These are phyloP conservation scores for Lemur catta DNA, from an alignment of 2,797 vertebrate genomes.

Conservation along the genomic window DNA sequence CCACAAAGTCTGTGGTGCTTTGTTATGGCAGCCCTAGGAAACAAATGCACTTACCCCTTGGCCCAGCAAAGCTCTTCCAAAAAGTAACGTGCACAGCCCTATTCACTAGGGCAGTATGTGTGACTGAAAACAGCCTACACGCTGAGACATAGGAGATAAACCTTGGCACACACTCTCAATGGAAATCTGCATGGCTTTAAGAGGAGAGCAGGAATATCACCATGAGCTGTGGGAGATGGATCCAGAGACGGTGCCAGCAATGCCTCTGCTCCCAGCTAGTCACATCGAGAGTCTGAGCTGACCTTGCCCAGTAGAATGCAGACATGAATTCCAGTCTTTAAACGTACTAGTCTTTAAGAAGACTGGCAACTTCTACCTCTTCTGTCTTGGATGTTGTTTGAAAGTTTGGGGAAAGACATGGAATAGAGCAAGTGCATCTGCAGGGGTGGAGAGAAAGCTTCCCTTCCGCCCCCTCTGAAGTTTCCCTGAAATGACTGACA, in stretches of 20 bases:
- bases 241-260: rapidly evolving
- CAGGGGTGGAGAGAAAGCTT: neutral
- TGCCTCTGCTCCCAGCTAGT: neutral
- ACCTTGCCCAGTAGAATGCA: neutral
- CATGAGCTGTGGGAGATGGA: rapidly evolving
- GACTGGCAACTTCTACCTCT: neutral
- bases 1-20: neutral
- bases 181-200: neutral
- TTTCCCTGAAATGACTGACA: neutral
- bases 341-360: neutral
- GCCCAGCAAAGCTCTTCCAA: neutral
- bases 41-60: neutral
- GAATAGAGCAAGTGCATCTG: rapidly evolving
- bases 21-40: neutral
- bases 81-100: rapidly evolving
- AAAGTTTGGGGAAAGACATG: too few species aligned
- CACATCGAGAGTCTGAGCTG: neutral
- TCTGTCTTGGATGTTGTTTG: neutral
- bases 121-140: neutral
- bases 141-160: neutral
- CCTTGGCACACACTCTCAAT: rapidly evolving
- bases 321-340: neutral
- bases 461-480: neutral
- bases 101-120: neutral
- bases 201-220: rapidly evolving